Percentiles rank a stretch among this genome's conserved stretches.
Conservation (phyloP, 2,797 vertebrate genomes). For the Eutrigla gurnardus region DNA sequence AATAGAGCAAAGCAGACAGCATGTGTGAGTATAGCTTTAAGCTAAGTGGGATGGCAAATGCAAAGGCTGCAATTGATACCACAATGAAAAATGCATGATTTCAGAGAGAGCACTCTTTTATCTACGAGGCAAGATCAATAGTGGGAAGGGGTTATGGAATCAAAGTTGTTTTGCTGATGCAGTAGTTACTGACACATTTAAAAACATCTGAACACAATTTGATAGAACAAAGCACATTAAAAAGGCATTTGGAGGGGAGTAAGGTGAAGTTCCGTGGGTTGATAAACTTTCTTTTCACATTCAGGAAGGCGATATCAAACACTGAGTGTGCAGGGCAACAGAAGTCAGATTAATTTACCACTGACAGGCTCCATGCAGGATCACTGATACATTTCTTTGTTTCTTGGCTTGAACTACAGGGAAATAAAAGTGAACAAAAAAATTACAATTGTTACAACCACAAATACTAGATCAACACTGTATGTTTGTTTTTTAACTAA, state of each 20-base stretch:
- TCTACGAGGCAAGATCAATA: conserved; percentile 85
- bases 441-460: conserved; percentile 22
- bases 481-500: conserved; percentile 13
- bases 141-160: conserved; percentile 84
- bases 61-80: conserved; percentile 85
- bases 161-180: conserved; percentile 84
- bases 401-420: conserved; percentile 48
- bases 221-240: conserved; percentile 78
- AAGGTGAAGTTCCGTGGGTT: conserved; percentile 76
- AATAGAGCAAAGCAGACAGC: conserved; percentile 87
- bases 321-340: conserved; percentile 70
- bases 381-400: conserved; percentile 46
- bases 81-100: conserved; percentile 88
- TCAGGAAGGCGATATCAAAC: conserved; percentile 68
- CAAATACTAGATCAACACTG: conserved; percentile 32
- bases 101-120: conserved; percentile 83
- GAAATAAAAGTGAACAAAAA: conserved; percentile 38
- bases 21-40: conserved; percentile 87
- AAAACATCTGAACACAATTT: conserved; percentile 79
- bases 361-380: conserved; percentile 57
- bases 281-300: conserved; percentile 77
- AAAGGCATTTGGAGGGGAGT: conserved; percentile 74
- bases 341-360: conserved; percentile 69
- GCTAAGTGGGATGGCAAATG: conserved; percentile 85
- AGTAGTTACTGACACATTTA: conserved; percentile 77